Conservation (phyloP, 2,113 vertebrate species). For the Callocephalon fimbriatum region DNA sequence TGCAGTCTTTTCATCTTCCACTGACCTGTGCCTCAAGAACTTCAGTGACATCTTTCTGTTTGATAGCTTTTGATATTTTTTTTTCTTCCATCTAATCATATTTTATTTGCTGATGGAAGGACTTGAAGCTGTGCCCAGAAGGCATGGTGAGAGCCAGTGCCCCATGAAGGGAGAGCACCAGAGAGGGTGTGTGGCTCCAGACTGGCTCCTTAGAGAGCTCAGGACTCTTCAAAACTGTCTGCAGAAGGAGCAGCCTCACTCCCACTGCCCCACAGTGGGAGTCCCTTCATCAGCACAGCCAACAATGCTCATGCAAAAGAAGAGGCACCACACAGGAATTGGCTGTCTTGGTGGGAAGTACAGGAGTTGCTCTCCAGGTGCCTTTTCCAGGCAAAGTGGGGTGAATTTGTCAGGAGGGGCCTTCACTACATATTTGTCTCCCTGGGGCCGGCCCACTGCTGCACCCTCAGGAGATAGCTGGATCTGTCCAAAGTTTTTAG, state of each 20-base stretch:
- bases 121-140: background rate
- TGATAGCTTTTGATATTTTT: background rate
- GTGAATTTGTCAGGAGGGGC: background rate
- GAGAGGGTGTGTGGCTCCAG: background rate
- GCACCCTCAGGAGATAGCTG: background rate
- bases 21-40: background rate
- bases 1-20: background rate
- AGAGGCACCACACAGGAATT: background rate
- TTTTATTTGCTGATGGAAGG: background rate
- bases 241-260: background rate
- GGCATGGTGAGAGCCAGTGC: background rate
- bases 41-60: background rate
- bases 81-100: background rate
- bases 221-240: fast-evolving
- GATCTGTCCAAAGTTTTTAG: background rate
- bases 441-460: background rate
- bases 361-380: background rate
- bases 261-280: background rate
- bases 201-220: background rate
- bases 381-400: background rate
- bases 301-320: background rate
- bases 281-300: background rate
- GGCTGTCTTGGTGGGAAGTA: background rate
- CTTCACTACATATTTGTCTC: background rate
- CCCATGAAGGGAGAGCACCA: fast-evolving